phyloP scores from a whole-genome alignment of 2,888 invertebrate species.

The Azorinus chamasolen region DNA sequence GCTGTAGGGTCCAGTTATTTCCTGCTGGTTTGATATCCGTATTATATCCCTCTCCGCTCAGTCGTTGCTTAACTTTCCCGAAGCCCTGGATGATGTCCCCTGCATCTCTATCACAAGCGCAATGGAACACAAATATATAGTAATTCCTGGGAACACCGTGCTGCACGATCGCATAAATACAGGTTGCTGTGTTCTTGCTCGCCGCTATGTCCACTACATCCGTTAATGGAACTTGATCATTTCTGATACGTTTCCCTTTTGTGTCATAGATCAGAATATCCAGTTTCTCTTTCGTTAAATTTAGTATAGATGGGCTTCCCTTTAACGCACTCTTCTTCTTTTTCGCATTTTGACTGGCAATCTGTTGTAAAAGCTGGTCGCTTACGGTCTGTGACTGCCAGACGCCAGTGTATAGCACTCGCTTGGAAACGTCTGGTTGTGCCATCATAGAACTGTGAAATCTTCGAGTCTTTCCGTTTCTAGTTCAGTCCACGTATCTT shows the following conservation, averaged over 20 bases:
- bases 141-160: slow-evolving; percentile 57
- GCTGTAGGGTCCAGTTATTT: slow-evolving; percentile 54
- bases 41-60: slow-evolving; percentile 61
- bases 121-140: slow-evolving; percentile 69
- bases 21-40: slow-evolving; percentile 52
- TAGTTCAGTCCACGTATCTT: no score
- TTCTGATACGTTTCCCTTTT: slow-evolving; percentile 34
- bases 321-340: slow-evolving; percentile 46
- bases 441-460: slow-evolving; percentile 14
- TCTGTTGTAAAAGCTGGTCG: slow-evolving; percentile 64
- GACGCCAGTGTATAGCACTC: slow-evolving; percentile 63
- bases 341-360: slow-evolving; percentile 51
- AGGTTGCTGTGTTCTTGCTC: slow-evolving; percentile 61
- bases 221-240: slow-evolving; percentile 60
- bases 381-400: slow-evolving; percentile 69
- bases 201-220: slow-evolving; percentile 68
- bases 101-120: slow-evolving; percentile 61
- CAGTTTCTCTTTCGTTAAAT: slow-evolving; percentile 60
- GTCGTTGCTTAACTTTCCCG: slow-evolving; percentile 38
- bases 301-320: slow-evolving; percentile 63
- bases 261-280: slow-evolving; percentile 57
- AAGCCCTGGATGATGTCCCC: slow-evolving; percentile 58
- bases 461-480: no score
- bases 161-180: slow-evolving; percentile 67
- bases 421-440: slow-evolving; percentile 39